Percentiles rank a stretch among this genome's conserved stretches.
phyloP scores from a whole-genome alignment of 2,797 vertebrate genomes.

The Pyrocephalus nanus region DNA sequence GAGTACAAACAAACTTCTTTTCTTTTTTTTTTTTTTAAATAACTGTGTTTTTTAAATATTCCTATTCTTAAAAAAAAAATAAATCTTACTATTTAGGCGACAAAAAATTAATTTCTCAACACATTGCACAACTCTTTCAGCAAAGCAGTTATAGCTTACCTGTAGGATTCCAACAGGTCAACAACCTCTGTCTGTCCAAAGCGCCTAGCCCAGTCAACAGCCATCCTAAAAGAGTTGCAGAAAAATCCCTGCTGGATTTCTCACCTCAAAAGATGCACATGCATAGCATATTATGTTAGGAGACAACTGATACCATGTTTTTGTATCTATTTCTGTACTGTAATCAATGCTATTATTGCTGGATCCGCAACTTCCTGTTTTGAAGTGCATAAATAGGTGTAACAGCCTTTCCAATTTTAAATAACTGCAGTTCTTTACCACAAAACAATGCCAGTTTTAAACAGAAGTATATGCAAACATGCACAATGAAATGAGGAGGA shows the following conservation, averaged over 20 bases:
- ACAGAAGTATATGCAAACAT: neutral
- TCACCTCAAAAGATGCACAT: neutral
- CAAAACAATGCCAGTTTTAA: neutral
- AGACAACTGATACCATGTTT: rapidly evolving
- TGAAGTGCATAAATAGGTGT: neutral
- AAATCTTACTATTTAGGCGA: neutral
- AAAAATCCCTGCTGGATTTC: neutral
- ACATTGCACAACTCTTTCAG: neutral
- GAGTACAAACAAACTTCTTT: neutral
- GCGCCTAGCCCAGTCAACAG: constrained; percentile 90
- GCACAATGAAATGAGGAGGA: neutral
- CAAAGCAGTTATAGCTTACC: constrained; percentile 74
- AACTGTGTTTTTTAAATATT: neutral
- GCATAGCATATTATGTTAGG: neutral
- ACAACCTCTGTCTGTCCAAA: constrained; percentile 87
- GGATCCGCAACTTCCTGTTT: neutral
- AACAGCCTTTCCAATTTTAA: neutral
- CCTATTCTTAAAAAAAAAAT: neutral
- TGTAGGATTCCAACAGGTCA: constrained; percentile 89
- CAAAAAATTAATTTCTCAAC: neutral
- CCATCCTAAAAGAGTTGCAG: constrained; percentile 80
- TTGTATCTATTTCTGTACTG: neutral
- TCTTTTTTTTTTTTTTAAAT: too few species aligned
- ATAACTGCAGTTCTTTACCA: neutral
- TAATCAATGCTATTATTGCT: neutral